phyloP scores from a whole-genome alignment of 2,113 vertebrate species.

The Eublepharis macularius region DNA sequence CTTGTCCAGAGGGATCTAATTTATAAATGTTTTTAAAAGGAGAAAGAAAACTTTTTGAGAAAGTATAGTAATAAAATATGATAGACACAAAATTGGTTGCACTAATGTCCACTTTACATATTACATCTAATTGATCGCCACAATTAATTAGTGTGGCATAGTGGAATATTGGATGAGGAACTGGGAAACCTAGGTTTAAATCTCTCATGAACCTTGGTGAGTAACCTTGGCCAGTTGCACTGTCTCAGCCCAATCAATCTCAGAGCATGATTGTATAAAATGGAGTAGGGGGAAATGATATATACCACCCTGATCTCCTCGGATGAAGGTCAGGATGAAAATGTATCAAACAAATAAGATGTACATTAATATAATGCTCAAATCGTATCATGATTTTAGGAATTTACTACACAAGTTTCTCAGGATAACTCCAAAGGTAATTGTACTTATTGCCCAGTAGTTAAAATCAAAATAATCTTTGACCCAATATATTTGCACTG shows the following conservation, averaged over 20 bases:
- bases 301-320: too few relatives aligned
- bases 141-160: not conserved
- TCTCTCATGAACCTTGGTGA: too few relatives aligned
- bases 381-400: not conserved
- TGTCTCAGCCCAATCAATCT: too few relatives aligned
- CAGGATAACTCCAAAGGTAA: not conserved
- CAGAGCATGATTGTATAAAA: too few relatives aligned
- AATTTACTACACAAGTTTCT: not conserved
- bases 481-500: not conserved
- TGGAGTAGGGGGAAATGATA: too few relatives aligned
- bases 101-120: not conserved
- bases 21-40: not conserved
- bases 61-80: constrained; percentile 23
- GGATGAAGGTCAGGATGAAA: too few relatives aligned
- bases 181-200: too few relatives aligned
- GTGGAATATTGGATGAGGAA: too few relatives aligned
- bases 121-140: not conserved
- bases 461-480: fast-evolving
- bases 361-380: not conserved
- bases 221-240: too few relatives aligned
- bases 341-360: not conserved
- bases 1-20: constrained; percentile 23
- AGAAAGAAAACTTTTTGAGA: not conserved
- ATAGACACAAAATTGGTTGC: not conserved
- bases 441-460: not conserved